A percentile compares a stretch with the other conserved stretches of the same genome.
These are phyloP conservation scores for Lasioglossum villosulum DNA, from an alignment of 2,888 invertebrate genomes.

Conservation along the genomic window DNA sequence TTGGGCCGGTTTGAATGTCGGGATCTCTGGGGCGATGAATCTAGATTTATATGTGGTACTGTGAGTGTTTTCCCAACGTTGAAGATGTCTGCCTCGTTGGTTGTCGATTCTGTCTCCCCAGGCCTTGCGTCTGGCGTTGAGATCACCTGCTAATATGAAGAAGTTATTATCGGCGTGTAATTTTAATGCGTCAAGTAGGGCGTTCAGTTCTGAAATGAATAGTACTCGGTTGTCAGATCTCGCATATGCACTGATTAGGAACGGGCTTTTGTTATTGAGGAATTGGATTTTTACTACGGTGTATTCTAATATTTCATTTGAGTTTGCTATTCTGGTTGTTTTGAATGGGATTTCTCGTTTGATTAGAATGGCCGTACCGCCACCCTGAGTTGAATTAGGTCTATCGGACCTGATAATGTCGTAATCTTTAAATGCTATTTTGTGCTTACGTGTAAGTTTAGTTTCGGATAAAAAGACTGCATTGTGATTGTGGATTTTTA, in stretches of 20 bases:
- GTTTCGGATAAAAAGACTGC: background rate
- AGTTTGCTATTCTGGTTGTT: background rate
- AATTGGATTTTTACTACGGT: background rate
- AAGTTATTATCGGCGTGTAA: background rate
- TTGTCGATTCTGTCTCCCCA: constrained; percentile 2
- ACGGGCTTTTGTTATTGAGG: background rate
- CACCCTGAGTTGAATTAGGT: background rate
- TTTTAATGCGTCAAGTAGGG: background rate
- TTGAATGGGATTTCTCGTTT: background rate
- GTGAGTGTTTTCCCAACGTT: background rate
- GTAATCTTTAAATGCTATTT: background rate
- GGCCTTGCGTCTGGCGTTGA: background rate
- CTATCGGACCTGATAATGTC: constrained; percentile 1
- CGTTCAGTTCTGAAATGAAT: background rate
- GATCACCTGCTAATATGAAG: background rate
- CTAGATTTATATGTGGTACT: background rate
- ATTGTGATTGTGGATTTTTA: background rate
- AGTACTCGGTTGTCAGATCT: background rate
- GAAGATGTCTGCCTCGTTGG: background rate
- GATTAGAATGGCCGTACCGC: constrained; percentile 15
- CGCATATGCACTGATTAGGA: background rate
- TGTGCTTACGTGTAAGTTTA: background rate
- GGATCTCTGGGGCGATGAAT: background rate
- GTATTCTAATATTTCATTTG: background rate
- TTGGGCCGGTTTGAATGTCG: background rate